phyloP scores from a whole-genome alignment of 2,888 invertebrate genomes.

The Ceriagrion tenellum region DNA sequence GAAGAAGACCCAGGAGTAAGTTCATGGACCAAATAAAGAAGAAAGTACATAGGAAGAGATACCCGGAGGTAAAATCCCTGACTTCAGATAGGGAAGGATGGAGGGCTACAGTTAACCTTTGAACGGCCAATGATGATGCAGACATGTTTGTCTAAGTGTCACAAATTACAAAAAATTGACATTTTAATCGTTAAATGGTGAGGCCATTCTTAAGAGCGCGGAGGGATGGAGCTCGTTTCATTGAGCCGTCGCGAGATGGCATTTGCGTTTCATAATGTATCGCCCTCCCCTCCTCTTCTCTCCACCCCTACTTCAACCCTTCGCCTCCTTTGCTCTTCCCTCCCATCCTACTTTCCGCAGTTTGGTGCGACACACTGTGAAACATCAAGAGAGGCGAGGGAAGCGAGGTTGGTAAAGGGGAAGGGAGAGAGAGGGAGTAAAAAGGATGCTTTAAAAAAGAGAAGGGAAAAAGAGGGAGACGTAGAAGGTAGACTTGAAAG shows the following conservation, averaged over 20 bases:
- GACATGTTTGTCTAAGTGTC: too few relatives aligned
- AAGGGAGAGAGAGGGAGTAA: neutral
- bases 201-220: neutral
- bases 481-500: slow-evolving; percentile 52
- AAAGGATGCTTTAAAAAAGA: neutral
- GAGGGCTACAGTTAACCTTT: too few relatives aligned
- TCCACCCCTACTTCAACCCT: neutral
- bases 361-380: slow-evolving; percentile 53
- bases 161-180: neutral
- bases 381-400: slow-evolving; percentile 27
- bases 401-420: neutral
- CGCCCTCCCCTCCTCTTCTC: neutral
- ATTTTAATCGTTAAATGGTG: neutral
- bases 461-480: neutral
- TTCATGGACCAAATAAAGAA: too few relatives aligned
- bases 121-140: too few relatives aligned
- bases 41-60: too few relatives aligned
- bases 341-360: slow-evolving; percentile 36
- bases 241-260: slow-evolving; percentile 1
- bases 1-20: too few relatives aligned
- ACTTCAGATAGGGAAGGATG: too few relatives aligned
- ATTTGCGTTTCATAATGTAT: slow-evolving; percentile 45
- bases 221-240: neutral
- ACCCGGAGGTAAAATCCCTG: too few relatives aligned
- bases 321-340: neutral